These are phyloP conservation scores for Argopecten irradians DNA, from an alignment of 1,140 invertebrate species.

Conservation along the genomic window DNA sequence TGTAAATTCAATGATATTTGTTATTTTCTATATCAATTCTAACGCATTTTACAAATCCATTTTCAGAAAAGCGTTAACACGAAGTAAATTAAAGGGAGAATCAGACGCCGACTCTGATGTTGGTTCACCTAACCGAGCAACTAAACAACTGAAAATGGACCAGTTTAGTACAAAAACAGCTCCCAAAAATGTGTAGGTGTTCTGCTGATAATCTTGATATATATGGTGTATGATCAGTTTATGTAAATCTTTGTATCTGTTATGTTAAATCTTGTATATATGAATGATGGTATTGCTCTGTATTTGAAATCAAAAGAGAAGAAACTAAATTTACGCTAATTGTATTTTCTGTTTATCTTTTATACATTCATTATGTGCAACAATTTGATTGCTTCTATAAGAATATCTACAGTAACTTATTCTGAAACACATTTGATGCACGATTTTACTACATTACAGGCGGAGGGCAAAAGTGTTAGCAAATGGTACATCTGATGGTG, in stretches of 20 bases:
- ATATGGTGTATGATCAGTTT: too few relatives aligned
- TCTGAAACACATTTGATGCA: too few relatives aligned
- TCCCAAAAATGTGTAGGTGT: conserved; percentile 53
- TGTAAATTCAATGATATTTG: too few relatives aligned
- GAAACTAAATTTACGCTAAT: not conserved
- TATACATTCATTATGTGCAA: too few relatives aligned
- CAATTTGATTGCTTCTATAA: not conserved
- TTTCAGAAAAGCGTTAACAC: conserved; percentile 23
- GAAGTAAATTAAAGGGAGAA: conserved; percentile 23
- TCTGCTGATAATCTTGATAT: too few relatives aligned
- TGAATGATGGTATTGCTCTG: not conserved
- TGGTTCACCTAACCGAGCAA: not conserved
- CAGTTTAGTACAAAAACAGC: conserved; percentile 42
- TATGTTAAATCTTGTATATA: too few relatives aligned
- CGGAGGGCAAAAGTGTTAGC: conserved; percentile 55
- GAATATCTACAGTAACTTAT: not conserved
- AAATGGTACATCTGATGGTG: conserved; percentile 63
- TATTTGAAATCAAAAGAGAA: not conserved
- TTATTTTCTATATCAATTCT: not conserved
- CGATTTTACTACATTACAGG: conserved; percentile 42
- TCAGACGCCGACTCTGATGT: conserved; percentile 38
- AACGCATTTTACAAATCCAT: not conserved
- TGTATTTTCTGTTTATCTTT: too few relatives aligned
- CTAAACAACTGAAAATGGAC: conserved; percentile 45
- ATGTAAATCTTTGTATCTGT: too few relatives aligned